Percentiles rank a stretch among this genome's conserved stretches.
These are phyloP conservation scores for Peromyscus californicus DNA, from an alignment of 2,113 vertebrate genomes.

Conservation along the genomic window DNA sequence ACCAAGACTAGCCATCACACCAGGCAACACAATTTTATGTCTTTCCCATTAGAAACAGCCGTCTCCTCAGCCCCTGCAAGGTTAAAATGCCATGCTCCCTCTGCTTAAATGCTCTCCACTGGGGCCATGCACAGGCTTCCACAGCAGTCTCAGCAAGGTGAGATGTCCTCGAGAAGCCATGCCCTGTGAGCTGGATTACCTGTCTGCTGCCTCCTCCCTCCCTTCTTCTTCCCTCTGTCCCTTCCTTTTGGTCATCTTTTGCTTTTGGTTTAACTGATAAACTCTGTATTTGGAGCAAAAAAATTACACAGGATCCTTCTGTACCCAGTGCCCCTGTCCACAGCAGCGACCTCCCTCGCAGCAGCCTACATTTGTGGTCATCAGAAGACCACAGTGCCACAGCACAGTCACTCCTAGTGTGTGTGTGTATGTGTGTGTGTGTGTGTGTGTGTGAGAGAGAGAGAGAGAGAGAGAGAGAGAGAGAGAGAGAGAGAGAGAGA, in stretches of 20 bases:
- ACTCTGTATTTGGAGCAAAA: background rate
- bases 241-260: background rate
- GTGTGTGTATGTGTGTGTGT: background rate
- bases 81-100: background rate
- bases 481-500: too few species aligned
- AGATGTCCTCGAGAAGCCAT: background rate
- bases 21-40: background rate
- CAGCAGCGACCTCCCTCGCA: background rate
- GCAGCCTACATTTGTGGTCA: background rate
- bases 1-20: background rate
- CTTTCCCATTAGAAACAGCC: conserved; percentile 8
- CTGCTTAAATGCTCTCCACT: background rate
- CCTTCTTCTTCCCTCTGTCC: too few species aligned
- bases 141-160: background rate
- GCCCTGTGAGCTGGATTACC: background rate
- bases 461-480: too few species aligned
- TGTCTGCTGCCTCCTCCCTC: background rate
- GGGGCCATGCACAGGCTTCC: background rate
- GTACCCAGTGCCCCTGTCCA: background rate
- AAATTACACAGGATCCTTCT: too few species aligned
- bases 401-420: background rate
- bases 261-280: background rate
- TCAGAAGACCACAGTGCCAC: background rate
- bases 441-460: too few species aligned
- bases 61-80: background rate